Evolutionary conservation across 2,888 invertebrate genomes (phyloP).

Genomic region (Thymelicus acteon): DNA sequence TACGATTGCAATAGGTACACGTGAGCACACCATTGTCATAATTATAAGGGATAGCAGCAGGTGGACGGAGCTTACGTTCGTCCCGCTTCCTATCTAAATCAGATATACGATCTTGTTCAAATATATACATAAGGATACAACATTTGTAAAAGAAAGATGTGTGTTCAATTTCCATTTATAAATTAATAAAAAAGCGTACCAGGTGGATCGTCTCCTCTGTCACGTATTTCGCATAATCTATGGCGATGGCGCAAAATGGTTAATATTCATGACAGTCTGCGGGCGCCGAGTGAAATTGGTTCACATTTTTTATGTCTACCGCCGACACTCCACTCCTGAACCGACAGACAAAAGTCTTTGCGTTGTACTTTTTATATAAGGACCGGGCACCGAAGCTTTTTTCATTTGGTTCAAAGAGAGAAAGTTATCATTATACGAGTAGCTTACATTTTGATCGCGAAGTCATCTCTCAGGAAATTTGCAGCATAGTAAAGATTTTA

Average conservation of each 20-base stretch:
- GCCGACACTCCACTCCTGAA: slow-evolving; percentile 50
- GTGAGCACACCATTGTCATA: too few species aligned
- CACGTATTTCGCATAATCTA: slow-evolving; percentile 48
- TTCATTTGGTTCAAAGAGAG: slow-evolving; percentile 27
- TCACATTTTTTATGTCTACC: slow-evolving; percentile 77
- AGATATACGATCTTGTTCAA: too few species aligned
- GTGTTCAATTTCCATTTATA: too few species aligned
- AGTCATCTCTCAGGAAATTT: too few species aligned
- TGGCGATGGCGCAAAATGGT: slow-evolving; percentile 67
- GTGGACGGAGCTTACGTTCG: too few species aligned
- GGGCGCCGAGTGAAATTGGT: slow-evolving; percentile 76
- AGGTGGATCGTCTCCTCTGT: slow-evolving; percentile 41
- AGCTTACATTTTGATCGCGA: neutral
- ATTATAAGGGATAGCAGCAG: too few species aligned
- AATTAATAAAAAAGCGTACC: neutral
- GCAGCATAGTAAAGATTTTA: too few species aligned
- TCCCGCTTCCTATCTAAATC: too few species aligned
- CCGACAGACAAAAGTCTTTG: slow-evolving; percentile 57
- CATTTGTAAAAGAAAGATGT: too few species aligned
- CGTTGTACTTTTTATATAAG: slow-evolving; percentile 65
- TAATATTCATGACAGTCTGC: slow-evolving; percentile 81
- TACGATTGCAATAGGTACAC: too few species aligned
- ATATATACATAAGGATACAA: too few species aligned
- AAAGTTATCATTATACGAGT: slow-evolving; percentile 13
- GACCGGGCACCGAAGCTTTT: slow-evolving; percentile 43